Conservation (phyloP, 2,113 vertebrate species). For the Bothrops jararaca region DNA sequence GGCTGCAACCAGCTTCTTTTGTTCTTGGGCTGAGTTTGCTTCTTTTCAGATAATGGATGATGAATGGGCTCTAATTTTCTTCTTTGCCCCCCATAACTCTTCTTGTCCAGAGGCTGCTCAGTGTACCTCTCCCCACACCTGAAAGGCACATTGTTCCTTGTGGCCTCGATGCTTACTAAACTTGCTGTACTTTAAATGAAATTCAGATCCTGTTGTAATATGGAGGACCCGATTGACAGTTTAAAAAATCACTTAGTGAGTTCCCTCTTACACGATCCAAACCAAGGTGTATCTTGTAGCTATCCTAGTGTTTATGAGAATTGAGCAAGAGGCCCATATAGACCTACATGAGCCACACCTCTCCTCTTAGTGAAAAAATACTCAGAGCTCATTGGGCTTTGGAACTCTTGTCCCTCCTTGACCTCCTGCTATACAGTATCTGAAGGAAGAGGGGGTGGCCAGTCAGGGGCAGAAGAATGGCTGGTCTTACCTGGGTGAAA, state of each 20-base stretch:
- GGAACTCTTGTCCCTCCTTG: background rate
- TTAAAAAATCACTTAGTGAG: slow-evolving; percentile 38
- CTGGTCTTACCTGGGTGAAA: background rate
- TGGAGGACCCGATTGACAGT: slow-evolving; percentile 51
- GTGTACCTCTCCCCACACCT: slow-evolving; percentile 28
- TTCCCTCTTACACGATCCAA: slow-evolving; percentile 25
- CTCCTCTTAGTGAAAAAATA: background rate
- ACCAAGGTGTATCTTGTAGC: slow-evolving; percentile 34
- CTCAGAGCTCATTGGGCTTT: too few relatives aligned
- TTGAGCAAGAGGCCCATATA: background rate
- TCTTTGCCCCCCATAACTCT: slow-evolving; percentile 41
- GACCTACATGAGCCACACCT: background rate
- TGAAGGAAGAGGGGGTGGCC: background rate
- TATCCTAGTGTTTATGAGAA: background rate
- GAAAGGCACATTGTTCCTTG: slow-evolving; percentile 65
- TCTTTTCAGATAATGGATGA: slow-evolving; percentile 36
- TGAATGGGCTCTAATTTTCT: slow-evolving; percentile 35
- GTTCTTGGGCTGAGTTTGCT: slow-evolving; percentile 45
- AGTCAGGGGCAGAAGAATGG: background rate
- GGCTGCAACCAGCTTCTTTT: background rate
- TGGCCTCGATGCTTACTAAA: slow-evolving; percentile 66
- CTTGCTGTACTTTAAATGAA: slow-evolving; percentile 63
- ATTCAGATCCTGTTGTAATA: slow-evolving; percentile 66
- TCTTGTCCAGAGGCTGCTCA: background rate
- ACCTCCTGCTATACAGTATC: background rate